Percentiles rank a stretch among this genome's conserved stretches.
These are phyloP conservation scores for Eremophila alpestris DNA, from an alignment of 2,797 vertebrate species.

Conservation along the genomic window DNA sequence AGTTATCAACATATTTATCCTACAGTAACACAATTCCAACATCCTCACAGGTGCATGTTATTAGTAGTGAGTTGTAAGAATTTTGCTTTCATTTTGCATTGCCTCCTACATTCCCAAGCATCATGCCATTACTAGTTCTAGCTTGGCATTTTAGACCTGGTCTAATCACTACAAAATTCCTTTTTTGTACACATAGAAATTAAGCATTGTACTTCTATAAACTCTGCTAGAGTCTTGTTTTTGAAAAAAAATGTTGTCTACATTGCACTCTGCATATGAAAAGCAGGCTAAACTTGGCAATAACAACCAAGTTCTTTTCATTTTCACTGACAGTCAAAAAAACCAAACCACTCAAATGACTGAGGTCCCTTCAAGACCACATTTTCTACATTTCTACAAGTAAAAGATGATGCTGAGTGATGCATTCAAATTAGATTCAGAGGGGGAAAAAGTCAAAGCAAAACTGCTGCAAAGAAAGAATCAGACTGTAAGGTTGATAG, in stretches of 20 bases:
- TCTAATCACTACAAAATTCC: not conserved
- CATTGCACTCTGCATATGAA: not conserved
- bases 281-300: not conserved
- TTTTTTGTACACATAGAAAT: not conserved
- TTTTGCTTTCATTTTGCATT: not conserved
- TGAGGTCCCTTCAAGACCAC: not conserved
- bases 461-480: not conserved
- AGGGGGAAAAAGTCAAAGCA: not conserved
- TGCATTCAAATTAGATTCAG: not conserved
- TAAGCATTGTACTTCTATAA: not conserved
- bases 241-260: not conserved
- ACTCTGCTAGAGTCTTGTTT: not conserved
- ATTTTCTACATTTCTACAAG: not conserved
- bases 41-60: not conserved
- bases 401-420: not conserved
- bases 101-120: not conserved
- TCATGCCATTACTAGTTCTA: not conserved
- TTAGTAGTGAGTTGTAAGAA: not conserved
- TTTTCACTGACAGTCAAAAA: not conserved
- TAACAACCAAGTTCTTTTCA: not conserved
- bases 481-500: not conserved
- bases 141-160: not conserved
- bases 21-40: not conserved
- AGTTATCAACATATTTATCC: not conserved
- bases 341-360: fast-evolving